Conservation (phyloP, 37 sponge, comb jelly and placozoan species). For the Chondrosia reniformis region DNA sequence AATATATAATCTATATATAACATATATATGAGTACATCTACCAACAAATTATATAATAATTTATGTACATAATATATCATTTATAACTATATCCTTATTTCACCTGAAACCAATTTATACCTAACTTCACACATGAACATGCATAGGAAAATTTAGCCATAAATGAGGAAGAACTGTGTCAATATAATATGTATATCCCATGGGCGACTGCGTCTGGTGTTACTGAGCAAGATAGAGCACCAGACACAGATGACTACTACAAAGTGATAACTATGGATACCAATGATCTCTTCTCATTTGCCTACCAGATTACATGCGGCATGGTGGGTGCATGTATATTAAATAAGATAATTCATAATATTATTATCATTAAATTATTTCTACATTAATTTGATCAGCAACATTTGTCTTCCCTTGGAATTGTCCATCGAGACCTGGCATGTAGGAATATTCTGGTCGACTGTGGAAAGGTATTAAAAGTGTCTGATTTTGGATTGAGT, state of each 20-base stretch:
- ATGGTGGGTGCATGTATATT: neutral
- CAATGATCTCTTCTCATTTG: neutral
- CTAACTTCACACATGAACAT: no score
- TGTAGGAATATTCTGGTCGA: conserved; percentile 16
- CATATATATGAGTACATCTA: neutral
- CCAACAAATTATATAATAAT: neutral
- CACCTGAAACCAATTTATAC: no score
- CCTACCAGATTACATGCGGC: conserved; percentile 6
- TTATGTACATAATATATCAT: no score
- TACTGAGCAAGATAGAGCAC: neutral
- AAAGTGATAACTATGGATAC: neutral
- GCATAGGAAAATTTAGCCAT: no score
- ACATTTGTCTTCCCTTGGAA: no score
- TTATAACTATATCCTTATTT: neutral
- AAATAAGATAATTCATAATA: no score
- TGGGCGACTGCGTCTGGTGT: no score
- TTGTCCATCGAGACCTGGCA: no score
- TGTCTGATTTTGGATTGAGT: conserved; percentile 14
- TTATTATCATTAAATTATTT: no score
- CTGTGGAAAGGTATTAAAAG: neutral
- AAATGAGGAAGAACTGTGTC: no score
- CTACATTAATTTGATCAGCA: no score
- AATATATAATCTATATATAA: neutral
- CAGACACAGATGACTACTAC: neutral
- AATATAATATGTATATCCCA: no score